These are phyloP conservation scores for Phlogophora meticulosa DNA, from an alignment of 2,888 invertebrate species.

Conservation along the genomic window DNA sequence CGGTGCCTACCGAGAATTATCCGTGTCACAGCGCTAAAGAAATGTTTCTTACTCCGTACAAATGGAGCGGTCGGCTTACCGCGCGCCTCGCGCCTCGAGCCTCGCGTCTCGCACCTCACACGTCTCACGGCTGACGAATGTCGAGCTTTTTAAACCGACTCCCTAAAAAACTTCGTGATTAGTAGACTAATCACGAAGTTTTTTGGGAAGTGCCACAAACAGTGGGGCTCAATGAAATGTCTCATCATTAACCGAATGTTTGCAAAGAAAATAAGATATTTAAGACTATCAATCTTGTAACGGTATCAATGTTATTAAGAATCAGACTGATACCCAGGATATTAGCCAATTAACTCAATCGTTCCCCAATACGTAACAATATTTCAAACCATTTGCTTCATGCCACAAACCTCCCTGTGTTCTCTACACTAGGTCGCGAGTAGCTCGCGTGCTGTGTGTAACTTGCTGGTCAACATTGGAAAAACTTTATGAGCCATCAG, in stretches of 20 bases:
- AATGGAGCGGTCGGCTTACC: slow-evolving; percentile 38
- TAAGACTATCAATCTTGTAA: neutral
- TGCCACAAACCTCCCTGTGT: neutral
- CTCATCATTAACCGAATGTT: neutral
- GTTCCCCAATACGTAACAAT: neutral
- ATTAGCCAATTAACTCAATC: neutral
- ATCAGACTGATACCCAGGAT: neutral
- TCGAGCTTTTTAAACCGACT: slow-evolving; percentile 10
- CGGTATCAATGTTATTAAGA: neutral
- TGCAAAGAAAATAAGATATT: neutral
- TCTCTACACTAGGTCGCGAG: neutral
- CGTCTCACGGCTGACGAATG: neutral
- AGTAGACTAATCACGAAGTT: slow-evolving; percentile 1
- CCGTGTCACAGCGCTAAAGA: slow-evolving; percentile 38
- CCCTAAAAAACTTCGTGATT: slow-evolving; percentile 17
- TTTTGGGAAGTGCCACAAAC: no score
- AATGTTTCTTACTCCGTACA: slow-evolving; percentile 33
- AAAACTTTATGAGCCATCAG: neutral
- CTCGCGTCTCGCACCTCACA: neutral
- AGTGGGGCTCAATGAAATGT: neutral
- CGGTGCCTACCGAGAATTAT: slow-evolving; percentile 38
- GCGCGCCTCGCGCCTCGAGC: neutral
- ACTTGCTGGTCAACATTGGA: neutral
- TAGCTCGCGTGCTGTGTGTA: neutral
- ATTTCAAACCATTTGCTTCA: neutral